Evolutionary conservation across 2,888 invertebrate genomes (phyloP), one percentile per base, ranked within the genome.

Genomic region (Eilema sororculum): DNA sequence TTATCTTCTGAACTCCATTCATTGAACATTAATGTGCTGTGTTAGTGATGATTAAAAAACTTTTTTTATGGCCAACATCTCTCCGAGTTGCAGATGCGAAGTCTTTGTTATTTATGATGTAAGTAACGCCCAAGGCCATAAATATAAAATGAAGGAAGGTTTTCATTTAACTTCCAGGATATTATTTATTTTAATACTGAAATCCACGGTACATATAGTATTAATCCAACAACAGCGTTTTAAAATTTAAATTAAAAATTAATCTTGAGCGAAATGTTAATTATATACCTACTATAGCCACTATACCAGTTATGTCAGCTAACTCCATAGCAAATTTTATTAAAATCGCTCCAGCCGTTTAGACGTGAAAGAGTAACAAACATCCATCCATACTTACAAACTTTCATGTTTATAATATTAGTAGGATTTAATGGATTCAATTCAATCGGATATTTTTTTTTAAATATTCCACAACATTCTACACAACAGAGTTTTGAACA

Each of bases 1-100:
- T 52, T 52, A 52, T 52, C 8, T 52, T 52, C n/a, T 5, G 9
- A n/a, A 52, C 52, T 52, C 8, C 46, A 6, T 13, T 37, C 30
- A 28, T 30, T 69, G 20, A 57, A 57, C 52, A 62, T 52, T 73
- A 72, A 74, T 69, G 65, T 73, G n/a, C 52, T 52, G 52, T 71
- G 71, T 74, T 81, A 78, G 78, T 79, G 78, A 78, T 82, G 81
- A 84, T 82, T 82, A 82, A 83, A 82, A 83, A 84, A 84, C 77
- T 84, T 83, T 77, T 73, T 76, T 76, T 74, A 80, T 74, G 67
- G 58, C 41, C 33, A 67, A 71, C 64, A 69, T 80, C 71, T 67
- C 67, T 57, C 46, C 28, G 41, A 71, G 57, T 41, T 52, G 20
- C 41, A 12, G 41, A 65, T 65, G 72, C 63, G 65, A 62, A 62